Evolutionary conservation across 2,113 vertebrate genomes (phyloP), one percentile per base, ranked within the genome.

Genomic region (Prochilodus magdalenae): DNA sequence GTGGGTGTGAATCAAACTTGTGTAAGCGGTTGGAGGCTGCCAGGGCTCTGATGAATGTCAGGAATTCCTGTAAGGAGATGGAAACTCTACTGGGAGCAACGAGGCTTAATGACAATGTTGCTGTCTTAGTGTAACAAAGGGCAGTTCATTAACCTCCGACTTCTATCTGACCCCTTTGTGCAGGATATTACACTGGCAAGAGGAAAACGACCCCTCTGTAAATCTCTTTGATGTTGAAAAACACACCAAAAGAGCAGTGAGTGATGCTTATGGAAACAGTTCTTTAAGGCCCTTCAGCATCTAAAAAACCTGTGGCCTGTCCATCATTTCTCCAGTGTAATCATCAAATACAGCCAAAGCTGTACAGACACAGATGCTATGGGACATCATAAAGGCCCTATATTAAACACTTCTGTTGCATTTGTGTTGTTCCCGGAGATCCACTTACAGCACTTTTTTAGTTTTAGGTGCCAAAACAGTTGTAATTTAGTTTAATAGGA

Each of bases 101-200:
- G 30, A 47, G 55, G 60, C 63, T 75, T 27, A 75, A 70, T 82
- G 77, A 75, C 59, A 59, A 29, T 44, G 63, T 49, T 44, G 36
- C 65, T 77, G 71, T 78, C 66, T 65, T 27, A 67, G 65, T 33
- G 60, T 57, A 76, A 82, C 53, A 76, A 62, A 71, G 70, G 76
- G 78, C 75, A 78, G 74, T 79, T 33, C 79, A 83, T 87, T 84
- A 84, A 80, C 86, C 83, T 80, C 78, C 79, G 69, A 85, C 86
- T 72, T 30, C 70, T 27, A 66, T 1, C 16, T 66, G 84, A 83
- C 83, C 67, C 63, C 75, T 77, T 16, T 26, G 10, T 62, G 55
- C 78, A 74, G 49, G 76, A 77, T 10, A 62, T 51, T 80, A 74
- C 49, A 36, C 75, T 27, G 66, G 40, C 36, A 22, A 57, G 70